A percentile compares a stretch with the other conserved stretches of the same genome.
Evolutionary conservation across 2,113 vertebrate species (phyloP).

Genomic region (Laterallus jamaicensis): DNA sequence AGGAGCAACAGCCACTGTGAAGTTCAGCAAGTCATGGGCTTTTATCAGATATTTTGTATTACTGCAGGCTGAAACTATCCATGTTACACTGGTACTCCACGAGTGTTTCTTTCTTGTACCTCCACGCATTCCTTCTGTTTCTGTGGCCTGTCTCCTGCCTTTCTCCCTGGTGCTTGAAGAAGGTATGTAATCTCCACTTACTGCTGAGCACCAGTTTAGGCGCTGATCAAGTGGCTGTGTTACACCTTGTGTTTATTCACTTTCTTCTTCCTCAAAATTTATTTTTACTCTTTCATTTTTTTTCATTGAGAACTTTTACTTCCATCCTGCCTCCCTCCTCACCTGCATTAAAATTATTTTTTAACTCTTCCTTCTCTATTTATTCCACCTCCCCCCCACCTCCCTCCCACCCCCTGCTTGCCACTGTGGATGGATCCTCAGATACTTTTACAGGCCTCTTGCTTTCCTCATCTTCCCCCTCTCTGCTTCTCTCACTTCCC

Average conservation of each 20-base stretch:
- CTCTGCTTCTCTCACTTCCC: background rate
- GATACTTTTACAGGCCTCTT: background rate
- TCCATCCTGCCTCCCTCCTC: background rate
- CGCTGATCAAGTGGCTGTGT: background rate
- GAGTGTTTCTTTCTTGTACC: background rate
- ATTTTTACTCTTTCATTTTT: background rate
- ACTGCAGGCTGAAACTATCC: background rate
- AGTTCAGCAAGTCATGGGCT: background rate
- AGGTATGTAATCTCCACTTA: background rate
- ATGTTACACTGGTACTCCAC: background rate
- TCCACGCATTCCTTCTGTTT: background rate
- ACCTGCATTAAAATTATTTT: background rate
- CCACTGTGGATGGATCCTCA: background rate
- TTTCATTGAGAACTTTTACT: background rate
- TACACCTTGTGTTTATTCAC: background rate
- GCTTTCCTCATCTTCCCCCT: background rate
- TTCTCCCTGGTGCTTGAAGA: background rate
- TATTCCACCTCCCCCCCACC: too few species aligned
- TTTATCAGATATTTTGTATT: background rate
- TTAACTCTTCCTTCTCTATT: background rate
- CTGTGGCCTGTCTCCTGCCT: background rate
- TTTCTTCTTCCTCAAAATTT: background rate
- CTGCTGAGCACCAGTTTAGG: background rate
- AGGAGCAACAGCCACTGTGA: background rate
- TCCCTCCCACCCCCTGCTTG: too few species aligned